phyloP scores from a whole-genome alignment of 2,888 invertebrate species.

The Pristionchus maxplancki region DNA sequence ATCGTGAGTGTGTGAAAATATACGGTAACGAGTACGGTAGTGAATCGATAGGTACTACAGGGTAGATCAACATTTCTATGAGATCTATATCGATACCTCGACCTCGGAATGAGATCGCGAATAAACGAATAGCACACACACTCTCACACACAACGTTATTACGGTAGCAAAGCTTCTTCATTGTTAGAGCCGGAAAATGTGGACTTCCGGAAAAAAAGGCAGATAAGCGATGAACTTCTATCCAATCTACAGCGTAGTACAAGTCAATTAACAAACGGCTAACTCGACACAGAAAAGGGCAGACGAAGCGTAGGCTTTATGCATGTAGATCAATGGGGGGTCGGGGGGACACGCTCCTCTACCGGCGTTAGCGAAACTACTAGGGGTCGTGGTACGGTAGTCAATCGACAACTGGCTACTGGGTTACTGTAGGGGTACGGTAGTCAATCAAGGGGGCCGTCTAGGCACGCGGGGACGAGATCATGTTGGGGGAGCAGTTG shows the following conservation, averaged over 20 bases:
- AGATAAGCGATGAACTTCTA: background rate
- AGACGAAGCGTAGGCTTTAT: background rate
- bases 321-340: background rate
- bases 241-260: slow-evolving; percentile 35
- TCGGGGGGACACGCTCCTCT: background rate
- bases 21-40: too few relatives aligned
- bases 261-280: background rate
- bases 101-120: background rate
- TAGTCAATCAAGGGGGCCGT: background rate
- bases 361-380: background rate
- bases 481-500: slow-evolving; percentile 41
- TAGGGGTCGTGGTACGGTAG: too few relatives aligned
- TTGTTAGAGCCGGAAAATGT: slow-evolving; percentile 10
- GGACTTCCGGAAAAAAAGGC: background rate
- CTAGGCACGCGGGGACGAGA: slow-evolving; percentile 31
- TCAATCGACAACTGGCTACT: too few relatives aligned
- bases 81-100: background rate
- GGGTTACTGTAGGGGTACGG: too few relatives aligned
- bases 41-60: background rate
- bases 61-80: slow-evolving; percentile 15
- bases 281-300: too few relatives aligned
- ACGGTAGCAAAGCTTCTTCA: background rate
- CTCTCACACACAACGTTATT: background rate
- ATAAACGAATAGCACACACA: background rate
- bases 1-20: background rate